A percentile compares a stretch with the other conserved stretches of the same genome.
Evolutionary conservation across 2,797 vertebrate genomes (phyloP).

Genomic region (Hemibagrus guttatus): DNA sequence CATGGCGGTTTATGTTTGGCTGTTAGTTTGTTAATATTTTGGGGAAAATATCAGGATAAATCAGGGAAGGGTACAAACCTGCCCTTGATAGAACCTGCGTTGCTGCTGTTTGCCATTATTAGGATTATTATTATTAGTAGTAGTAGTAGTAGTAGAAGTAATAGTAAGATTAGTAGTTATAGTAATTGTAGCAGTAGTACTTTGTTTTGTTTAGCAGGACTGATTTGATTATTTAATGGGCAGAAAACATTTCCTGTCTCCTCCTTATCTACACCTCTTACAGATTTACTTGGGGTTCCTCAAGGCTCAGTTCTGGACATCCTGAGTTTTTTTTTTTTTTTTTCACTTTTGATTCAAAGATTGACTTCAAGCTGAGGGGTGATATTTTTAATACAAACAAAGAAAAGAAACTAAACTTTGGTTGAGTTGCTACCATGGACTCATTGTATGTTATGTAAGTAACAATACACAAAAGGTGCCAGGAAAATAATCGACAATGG

Average conservation of each 20-base stretch:
- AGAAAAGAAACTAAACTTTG: neutral
- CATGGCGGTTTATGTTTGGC: neutral
- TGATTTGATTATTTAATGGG: neutral
- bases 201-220: neutral
- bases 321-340: too few species aligned
- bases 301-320: neutral
- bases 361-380: too few species aligned
- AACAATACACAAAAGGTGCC: neutral
- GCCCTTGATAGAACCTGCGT: neutral
- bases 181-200: neutral
- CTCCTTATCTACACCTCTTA: neutral
- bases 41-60: neutral
- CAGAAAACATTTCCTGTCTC: neutral
- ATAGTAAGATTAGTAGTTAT: too few species aligned
- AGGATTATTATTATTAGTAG: neutral
- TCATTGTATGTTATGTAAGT: neutral
- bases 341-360: neutral
- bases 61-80: neutral
- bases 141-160: neutral
- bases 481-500: neutral
- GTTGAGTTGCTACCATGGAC: neutral
- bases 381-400: too few species aligned
- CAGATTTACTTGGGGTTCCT: neutral
- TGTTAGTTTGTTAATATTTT: neutral
- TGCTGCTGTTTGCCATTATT: neutral